Evolutionary conservation across 2,797 vertebrate genomes (phyloP), one percentile per base, ranked within the genome.

Genomic region (Parotocinclus haroldoi): DNA sequence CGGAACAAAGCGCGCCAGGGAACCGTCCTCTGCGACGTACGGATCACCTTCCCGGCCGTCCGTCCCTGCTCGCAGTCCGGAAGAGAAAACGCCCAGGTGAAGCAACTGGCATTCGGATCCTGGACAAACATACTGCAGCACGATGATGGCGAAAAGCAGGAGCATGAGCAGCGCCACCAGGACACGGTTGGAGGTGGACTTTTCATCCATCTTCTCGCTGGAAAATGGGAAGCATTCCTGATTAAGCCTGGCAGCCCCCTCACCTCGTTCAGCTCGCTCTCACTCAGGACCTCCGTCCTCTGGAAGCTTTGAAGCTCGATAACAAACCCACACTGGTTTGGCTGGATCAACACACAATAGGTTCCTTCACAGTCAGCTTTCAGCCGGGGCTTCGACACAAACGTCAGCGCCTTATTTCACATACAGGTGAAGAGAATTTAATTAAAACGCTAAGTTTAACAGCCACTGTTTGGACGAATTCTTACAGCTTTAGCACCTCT

Each of bases 91-190:
- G 0, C 87, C 85, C 86, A 93, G 82, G 84, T 92, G 92, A 10
- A 95, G 89, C 77, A 94, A 80, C 85, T 89, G 93, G 86, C 95
- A 97, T 77, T 94, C 91, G 44, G 92, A 92, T 69, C 89, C 92
- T n/a, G 96, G 95, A 75, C 96, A 98, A 19, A 93, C 91, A 72
- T 98, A 98, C 83, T 99, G 96, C 80, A 96, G 79, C 79, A 93
- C 93, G 46, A 98, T 94, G 76, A 94, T 91, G n/a, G 92, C 92
- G 64, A 98, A 98, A 66, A 96, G 89, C 83, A 95, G 81, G 36
- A 92, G 84, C 92, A 94, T 92, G 74, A 95, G 82, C 87, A 97
- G 84, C 75, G 89, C 91, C 84, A 95, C 78, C 58, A 96, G 81
- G 68, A 93, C 87, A 73, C 92, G 84, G 81, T 91, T 91, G 81